phyloP scores from a whole-genome alignment of 2,797 vertebrate species.

The Bufotes viridis region DNA sequence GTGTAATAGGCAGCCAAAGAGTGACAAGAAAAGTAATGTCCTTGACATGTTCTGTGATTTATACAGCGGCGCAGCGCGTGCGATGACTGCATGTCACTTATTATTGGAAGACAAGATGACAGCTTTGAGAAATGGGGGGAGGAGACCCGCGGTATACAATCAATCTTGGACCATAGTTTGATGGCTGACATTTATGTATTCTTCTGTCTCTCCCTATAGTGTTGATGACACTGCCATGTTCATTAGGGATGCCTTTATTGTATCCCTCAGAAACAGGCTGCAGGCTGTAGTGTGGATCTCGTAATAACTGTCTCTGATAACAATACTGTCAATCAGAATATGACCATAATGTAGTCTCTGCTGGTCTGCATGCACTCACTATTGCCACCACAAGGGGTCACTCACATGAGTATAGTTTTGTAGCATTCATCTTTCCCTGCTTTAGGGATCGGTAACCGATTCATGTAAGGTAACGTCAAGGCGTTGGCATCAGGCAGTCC shows the following conservation, averaged over 20 bases:
- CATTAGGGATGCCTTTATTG: not conserved
- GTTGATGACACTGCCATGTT: not conserved
- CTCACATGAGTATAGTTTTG: too few species aligned
- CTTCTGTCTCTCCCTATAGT: conserved; percentile 10
- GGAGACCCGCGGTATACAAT: conserved; percentile 27
- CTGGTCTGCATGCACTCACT: too few species aligned
- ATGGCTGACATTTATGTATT: conserved; percentile 32
- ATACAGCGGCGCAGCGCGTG: conserved; percentile 45
- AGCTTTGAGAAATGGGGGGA: conserved; percentile 44
- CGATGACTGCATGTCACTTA: conserved; percentile 54
- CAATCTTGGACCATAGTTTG: conserved; percentile 23
- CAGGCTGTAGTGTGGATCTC: not conserved
- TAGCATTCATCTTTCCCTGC: too few species aligned
- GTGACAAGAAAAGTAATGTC: conserved; percentile 57
- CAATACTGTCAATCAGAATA: too few species aligned
- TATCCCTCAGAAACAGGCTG: not conserved
- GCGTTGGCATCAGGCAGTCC: not conserved
- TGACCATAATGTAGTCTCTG: too few species aligned
- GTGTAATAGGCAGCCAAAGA: conserved; percentile 44
- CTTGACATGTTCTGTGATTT: conserved; percentile 52
- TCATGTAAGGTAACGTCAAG: not conserved
- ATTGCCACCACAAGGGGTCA: too few species aligned
- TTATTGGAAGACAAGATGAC: conserved; percentile 58
- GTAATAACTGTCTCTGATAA: too few species aligned
- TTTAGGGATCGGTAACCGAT: too few species aligned